These are phyloP conservation scores for Eriocheir sinensis DNA, from an alignment of 1,140 invertebrate species.

Conservation along the genomic window DNA sequence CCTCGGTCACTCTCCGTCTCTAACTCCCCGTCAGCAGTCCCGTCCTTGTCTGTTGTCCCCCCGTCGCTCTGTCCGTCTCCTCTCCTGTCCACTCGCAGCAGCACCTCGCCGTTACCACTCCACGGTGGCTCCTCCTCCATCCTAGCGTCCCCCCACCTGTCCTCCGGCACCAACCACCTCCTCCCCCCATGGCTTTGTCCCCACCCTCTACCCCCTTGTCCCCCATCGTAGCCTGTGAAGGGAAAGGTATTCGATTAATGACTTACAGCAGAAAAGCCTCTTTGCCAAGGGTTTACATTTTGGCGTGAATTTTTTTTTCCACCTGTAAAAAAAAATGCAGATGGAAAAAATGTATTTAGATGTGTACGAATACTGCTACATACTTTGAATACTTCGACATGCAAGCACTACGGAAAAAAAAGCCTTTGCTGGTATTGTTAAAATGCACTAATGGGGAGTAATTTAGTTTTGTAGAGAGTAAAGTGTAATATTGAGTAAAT, in stretches of 20 bases:
- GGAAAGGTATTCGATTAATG: not conserved
- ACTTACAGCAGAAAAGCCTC: constrained; percentile 5
- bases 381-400: not conserved
- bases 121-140: not conserved
- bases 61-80: not conserved
- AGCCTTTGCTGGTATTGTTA: not conserved
- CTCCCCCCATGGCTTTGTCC: not conserved
- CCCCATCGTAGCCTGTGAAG: constrained; percentile 27
- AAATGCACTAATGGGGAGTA: not conserved
- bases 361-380: constrained; percentile 11
- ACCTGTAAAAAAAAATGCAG: not conserved
- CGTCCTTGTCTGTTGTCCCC: not conserved
- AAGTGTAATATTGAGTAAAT: not conserved
- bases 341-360: too few species aligned
- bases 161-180: not conserved
- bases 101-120: constrained; percentile 4
- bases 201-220: not conserved
- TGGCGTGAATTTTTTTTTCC: not conserved
- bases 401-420: not conserved
- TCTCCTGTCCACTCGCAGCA: constrained; percentile 18
- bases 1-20: constrained; percentile 1
- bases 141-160: not conserved
- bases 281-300: not conserved
- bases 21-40: not conserved
- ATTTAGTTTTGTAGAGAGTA: not conserved